Evolutionary conservation across 2,888 invertebrate genomes (phyloP), one percentile per base, ranked within the genome.

Genomic region (Drosophila paucipuncta): DNA sequence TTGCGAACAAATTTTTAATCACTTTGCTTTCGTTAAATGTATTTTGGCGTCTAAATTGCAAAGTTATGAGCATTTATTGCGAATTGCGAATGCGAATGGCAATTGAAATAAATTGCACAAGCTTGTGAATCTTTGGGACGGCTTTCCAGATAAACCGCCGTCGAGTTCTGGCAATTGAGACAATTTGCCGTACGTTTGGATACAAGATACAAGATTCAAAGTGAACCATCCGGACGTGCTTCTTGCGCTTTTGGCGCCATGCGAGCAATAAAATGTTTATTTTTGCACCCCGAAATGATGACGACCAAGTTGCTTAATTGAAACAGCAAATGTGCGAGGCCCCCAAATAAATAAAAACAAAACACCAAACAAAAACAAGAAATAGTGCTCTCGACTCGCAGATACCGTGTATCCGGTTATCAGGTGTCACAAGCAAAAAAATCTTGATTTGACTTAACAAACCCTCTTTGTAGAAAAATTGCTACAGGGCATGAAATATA

Each of bases 211-310:
- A 60, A 58, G 63, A 74, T 78, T 59, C 66, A 63, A 67, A 68
- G 72, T 70, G 68, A 78, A 68, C 61, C 54, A 73, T 68, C 47
- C 54, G 68, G 65, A 70, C 57, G 57, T 69, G 60, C 33, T 73
- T 78, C 63, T 68, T 69, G 47, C 60, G 72, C 55, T 54, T 25
- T 70, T 84, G 85, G 86, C 89, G 89, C 79, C 89, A 89, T 59
- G 86, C 74, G 68, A 65, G 69, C 83, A 89, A 85, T 89, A 85
- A 85, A 83, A 86, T 85, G 73, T 79, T 89, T 82, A 83, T 85
- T 85, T 85, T 83, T 63, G 83, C 86, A 75, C 84, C 82, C 73
- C 60, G 67, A 80, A 71, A 73, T 54, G 59, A 82, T 61, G 68
- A 68, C 73, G 72, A 81, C 65, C 75, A 80, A 83, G 63, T 73